These are phyloP conservation scores for Clarias batrachus DNA, from an alignment of 2,113 vertebrate genomes.

Conservation along the genomic window DNA sequence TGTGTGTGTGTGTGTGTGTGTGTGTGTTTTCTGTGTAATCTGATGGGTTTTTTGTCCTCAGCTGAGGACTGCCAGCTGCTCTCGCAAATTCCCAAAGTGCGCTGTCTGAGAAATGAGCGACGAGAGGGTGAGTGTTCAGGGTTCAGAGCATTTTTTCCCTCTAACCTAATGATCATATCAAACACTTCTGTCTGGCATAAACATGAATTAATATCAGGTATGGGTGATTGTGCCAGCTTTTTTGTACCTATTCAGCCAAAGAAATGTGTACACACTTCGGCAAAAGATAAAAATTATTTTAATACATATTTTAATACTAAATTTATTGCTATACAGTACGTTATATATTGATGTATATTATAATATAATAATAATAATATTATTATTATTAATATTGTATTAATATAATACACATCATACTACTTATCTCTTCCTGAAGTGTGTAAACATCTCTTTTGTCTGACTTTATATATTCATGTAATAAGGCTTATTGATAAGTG, in stretches of 20 bases:
- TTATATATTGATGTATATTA: no score
- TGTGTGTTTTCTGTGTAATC: conserved; percentile 35
- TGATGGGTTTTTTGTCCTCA: conserved; percentile 58
- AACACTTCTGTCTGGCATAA: background rate
- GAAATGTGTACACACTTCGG: no score
- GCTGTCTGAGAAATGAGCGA: conserved; percentile 85
- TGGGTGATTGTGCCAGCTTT: background rate
- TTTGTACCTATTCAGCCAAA: background rate
- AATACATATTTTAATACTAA: no score
- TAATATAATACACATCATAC: no score
- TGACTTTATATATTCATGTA: background rate
- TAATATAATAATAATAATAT: no score
- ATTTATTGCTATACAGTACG: no score
- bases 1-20: conserved; percentile 16
- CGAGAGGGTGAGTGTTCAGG: conserved; percentile 83
- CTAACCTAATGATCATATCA: background rate
- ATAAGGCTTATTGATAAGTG: background rate
- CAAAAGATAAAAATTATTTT: no score
- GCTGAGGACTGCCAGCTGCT: conserved; percentile 97
- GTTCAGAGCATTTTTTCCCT: background rate
- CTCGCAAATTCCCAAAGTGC: conserved; percentile 91
- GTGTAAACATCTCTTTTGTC: no score
- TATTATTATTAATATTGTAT: no score
- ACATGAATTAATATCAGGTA: background rate
- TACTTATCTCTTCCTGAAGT: no score